Conservation (phyloP, 1,140 invertebrate species). For the Alviniconcha marisindica region DNA sequence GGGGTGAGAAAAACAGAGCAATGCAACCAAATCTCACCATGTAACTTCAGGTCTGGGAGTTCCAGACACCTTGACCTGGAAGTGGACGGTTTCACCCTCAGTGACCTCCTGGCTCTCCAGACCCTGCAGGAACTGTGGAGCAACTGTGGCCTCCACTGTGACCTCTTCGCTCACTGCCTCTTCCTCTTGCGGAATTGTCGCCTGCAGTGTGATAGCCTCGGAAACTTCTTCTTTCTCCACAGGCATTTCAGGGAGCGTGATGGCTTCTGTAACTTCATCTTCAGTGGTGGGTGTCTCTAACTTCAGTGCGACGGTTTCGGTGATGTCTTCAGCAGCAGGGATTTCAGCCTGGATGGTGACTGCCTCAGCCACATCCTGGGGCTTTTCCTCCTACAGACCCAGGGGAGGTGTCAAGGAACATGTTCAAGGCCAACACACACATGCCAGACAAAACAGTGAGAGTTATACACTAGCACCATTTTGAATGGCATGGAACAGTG, state of each 20-base stretch:
- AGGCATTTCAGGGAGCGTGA: slow-evolving; percentile 38
- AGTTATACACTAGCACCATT: too few species aligned
- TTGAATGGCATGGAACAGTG: too few species aligned
- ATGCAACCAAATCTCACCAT: slow-evolving; percentile 69
- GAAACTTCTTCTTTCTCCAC: slow-evolving; percentile 19
- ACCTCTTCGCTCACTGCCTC: slow-evolving; percentile 58
- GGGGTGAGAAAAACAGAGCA: too few species aligned
- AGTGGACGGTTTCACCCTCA: slow-evolving; percentile 73
- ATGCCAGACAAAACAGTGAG: too few species aligned
- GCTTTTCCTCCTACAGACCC: background rate
- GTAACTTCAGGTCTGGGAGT: slow-evolving; percentile 70
- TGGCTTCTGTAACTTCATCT: slow-evolving; percentile 38
- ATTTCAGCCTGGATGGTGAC: slow-evolving; percentile 26
- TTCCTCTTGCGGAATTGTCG: background rate
- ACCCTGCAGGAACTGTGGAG: slow-evolving; percentile 62
- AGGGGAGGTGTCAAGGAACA: background rate
- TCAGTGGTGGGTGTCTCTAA: background rate
- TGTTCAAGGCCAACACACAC: background rate
- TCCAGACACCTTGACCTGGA: slow-evolving; percentile 73
- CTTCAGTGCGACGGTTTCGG: slow-evolving; percentile 43
- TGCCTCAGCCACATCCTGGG: slow-evolving; percentile 26
- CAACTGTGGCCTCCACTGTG: slow-evolving; percentile 52
- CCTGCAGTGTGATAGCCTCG: slow-evolving; percentile 2
- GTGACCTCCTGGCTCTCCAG: slow-evolving; percentile 67
- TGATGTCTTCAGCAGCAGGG: slow-evolving; percentile 6